phyloP scores from a whole-genome alignment of 2,113 vertebrate species.

The Dipodomys stephensi region DNA sequence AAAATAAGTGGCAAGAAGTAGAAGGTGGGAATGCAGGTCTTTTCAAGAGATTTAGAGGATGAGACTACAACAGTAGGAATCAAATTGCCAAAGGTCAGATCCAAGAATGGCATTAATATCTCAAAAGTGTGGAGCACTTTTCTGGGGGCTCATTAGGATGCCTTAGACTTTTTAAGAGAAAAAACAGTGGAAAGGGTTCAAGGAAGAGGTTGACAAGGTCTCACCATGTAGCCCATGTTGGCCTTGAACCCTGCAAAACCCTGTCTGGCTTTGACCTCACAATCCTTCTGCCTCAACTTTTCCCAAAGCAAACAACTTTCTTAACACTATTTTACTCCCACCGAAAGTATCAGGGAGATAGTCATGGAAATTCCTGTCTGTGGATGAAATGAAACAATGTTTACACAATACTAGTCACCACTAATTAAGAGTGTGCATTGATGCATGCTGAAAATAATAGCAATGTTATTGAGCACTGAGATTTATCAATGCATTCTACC shows the following conservation, averaged over 20 bases:
- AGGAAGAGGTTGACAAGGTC: background rate
- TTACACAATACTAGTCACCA: background rate
- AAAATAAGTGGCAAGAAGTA: background rate
- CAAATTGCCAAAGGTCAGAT: constrained; percentile 6
- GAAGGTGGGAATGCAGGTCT: background rate
- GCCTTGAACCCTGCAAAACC: too few species aligned
- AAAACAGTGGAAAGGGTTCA: background rate
- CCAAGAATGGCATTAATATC: constrained; percentile 5
- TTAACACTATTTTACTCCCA: background rate
- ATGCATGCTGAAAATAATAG: background rate
- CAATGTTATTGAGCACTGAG: background rate
- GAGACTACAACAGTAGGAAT: background rate
- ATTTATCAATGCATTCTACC: background rate
- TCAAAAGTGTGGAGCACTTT: constrained; percentile 20
- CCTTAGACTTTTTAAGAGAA: background rate
- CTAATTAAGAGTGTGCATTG: constrained; percentile 1
- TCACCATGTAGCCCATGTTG: too few species aligned
- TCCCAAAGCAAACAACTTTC: background rate
- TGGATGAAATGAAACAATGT: constrained; percentile 11
- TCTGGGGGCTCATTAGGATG: background rate
- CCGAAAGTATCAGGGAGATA: background rate
- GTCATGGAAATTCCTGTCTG: background rate
- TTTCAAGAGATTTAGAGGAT: constrained; percentile 16
- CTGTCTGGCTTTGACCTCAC: too few species aligned
- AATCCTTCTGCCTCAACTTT: too few species aligned